Base-by-base conservation (phyloP, 1,140 invertebrate genomes). In the Euura lappo region DNA sequence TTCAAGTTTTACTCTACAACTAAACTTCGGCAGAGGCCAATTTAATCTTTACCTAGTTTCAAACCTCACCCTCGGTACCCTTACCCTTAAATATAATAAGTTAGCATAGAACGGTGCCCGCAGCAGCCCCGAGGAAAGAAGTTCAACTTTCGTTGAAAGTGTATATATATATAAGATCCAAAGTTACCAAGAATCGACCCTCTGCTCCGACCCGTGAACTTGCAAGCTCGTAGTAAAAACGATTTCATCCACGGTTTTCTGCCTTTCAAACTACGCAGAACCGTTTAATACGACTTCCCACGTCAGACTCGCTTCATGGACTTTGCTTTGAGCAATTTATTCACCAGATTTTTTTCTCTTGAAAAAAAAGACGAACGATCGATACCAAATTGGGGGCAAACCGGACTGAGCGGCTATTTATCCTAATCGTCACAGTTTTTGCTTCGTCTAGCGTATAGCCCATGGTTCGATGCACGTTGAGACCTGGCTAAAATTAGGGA, bases 1-100 rank as follows among this genome's bases (percentile, higher is more conserved):
- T 28, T 28, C 28, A 28, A 28, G 28, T 28, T 28, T 28, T 28
- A 28, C 51, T 60, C 51, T 28, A 28, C 28, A 28, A 28, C 28
- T 28, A 28, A 28, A 28, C 51, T 6, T 5, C 13, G 51, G 3
- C 51, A 60, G 28, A 28, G 51, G 51, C 51, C 51, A 60, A 60
- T 60, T 60, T 60, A 60, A 60, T 60, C 51, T 60, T 60, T 11
- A n/a, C 51, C 51, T 60, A 60, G 10, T 60, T n/a, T 60, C 51
- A n/a, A 60, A n/a, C 51, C 3, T n/a, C 51, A 60, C 51, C 13
- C 13, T n/a, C 13, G 8, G 51, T 60, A 8, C 28, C 28, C 28
- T 28, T 28, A 28, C 13, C 3, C 51, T 8, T 60, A 60, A 60
- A 60, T 60, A 60, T 60, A 60, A 60, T 60, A 60, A 60, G 8